Evolutionary conservation across 1,140 invertebrate genomes (phyloP).

Genomic region (Leptinotarsa defecta): DNA sequence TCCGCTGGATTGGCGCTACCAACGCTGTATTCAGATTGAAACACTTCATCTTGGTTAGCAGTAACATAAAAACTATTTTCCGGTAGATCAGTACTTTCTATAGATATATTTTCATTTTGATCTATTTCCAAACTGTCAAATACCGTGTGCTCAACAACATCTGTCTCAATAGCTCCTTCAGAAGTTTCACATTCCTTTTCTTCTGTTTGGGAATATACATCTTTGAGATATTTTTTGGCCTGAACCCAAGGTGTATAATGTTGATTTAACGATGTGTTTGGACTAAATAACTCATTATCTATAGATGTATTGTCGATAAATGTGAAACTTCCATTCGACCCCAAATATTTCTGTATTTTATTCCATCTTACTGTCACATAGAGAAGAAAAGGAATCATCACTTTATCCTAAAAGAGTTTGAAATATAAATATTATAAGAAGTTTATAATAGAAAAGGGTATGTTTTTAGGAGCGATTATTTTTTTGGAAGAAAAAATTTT

Average conservation of each 20-base stretch:
- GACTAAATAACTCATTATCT: slow-evolving; percentile 12
- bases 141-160: not conserved
- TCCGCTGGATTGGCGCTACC: no score
- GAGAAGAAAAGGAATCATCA: slow-evolving; percentile 28
- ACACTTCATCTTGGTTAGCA: not conserved
- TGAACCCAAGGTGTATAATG: slow-evolving; percentile 1
- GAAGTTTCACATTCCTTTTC: not conserved
- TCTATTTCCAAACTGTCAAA: no score
- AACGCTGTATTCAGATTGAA: not conserved
- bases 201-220: slow-evolving; percentile 22
- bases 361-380: slow-evolving; percentile 35
- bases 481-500: no score
- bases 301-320: slow-evolving; percentile 15
- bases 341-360: slow-evolving; percentile 27
- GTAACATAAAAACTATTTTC: not conserved
- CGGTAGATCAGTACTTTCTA: not conserved
- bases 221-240: slow-evolving; percentile 26
- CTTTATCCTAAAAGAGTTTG: slow-evolving; percentile 30
- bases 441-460: no score
- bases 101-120: not conserved
- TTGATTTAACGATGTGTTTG: slow-evolving; percentile 13
- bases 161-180: not conserved
- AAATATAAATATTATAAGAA: no score
- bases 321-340: not conserved
- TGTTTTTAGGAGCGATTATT: no score